phyloP scores from a whole-genome alignment of 2,888 invertebrate genomes.

The Barypeithes pellucidus region DNA sequence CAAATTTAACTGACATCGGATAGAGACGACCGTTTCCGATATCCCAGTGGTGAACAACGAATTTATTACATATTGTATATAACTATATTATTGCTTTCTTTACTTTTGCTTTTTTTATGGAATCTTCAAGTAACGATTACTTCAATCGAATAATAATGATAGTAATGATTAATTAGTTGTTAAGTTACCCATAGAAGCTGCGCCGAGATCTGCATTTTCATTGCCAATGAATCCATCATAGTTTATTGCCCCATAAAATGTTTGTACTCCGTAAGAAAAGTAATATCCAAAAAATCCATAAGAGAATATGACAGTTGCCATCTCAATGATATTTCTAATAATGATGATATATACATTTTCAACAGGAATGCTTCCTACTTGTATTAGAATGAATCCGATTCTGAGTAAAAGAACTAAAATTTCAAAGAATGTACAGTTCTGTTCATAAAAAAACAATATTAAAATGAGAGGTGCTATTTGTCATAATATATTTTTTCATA shows the following conservation, averaged over 20 bases:
- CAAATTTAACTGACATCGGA: too few species aligned
- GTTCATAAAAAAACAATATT: background rate
- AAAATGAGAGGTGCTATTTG: too few species aligned
- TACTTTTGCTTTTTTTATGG: too few species aligned
- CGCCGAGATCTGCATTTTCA: slow-evolving; percentile 44
- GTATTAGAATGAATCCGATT: slow-evolving; percentile 61
- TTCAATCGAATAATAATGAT: too few species aligned
- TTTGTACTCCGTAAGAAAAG: slow-evolving; percentile 64
- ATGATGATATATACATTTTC: slow-evolving; percentile 67
- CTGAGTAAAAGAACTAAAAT: slow-evolving; percentile 58
- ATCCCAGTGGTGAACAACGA: too few species aligned
- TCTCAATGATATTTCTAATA: slow-evolving; percentile 66
- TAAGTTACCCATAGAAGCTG: slow-evolving; percentile 44
- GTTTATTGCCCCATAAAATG: slow-evolving; percentile 59
- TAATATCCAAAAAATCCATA: slow-evolving; percentile 64
- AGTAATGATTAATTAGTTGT: background rate
- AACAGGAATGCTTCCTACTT: slow-evolving; percentile 67
- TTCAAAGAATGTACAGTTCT: background rate
- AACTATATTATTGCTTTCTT: too few species aligned
- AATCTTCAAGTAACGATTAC: too few species aligned
- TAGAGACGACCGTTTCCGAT: too few species aligned
- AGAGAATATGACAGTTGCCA: slow-evolving; percentile 62
- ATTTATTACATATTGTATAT: too few species aligned
- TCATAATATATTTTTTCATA: too few species aligned
- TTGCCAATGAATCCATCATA: slow-evolving; percentile 49